Evolutionary conservation across 1,140 invertebrate genomes (phyloP).

Genomic region (Cotesia typhae): DNA sequence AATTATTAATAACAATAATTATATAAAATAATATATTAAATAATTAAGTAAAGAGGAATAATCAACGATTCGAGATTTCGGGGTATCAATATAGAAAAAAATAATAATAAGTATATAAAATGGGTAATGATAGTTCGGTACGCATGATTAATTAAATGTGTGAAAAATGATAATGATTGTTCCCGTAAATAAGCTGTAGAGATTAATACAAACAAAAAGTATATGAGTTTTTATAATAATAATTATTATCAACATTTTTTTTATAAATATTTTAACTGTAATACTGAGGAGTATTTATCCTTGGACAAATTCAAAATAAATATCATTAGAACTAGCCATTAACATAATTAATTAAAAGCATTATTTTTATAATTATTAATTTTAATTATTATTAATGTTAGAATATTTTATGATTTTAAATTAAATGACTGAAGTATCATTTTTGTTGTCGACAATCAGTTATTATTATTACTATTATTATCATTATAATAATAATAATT

Average conservation of each 20-base stretch:
- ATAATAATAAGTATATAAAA: conserved; percentile 19
- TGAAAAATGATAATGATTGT: conserved; percentile 45
- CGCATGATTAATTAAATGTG: conserved; percentile 51
- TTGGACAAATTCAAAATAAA: conserved; percentile 57
- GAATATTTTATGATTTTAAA: conserved; percentile 10
- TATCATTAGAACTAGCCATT: conserved; percentile 62
- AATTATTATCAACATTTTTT: conserved; percentile 16
- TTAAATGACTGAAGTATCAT: conserved; percentile 28
- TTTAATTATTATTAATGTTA: conserved; percentile 21
- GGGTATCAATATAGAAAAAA: conserved; percentile 44
- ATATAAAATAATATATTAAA: neutral
- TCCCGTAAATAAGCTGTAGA: conserved; percentile 35
- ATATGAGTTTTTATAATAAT: conserved; percentile 23
- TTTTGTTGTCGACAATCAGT: conserved; percentile 16
- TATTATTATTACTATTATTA: neutral
- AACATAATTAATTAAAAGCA: conserved; percentile 32
- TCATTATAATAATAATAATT: neutral
- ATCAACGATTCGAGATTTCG: conserved; percentile 42
- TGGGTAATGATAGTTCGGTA: conserved; percentile 51
- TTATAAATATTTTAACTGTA: conserved; percentile 42
- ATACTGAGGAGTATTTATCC: conserved; percentile 44
- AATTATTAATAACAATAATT: neutral
- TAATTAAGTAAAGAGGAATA: conserved; percentile 4
- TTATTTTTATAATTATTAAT: conserved; percentile 28
- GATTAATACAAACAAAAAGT: conserved; percentile 16